Conservation (phyloP, 2,888 invertebrate species). For the Cotesia congregata region DNA sequence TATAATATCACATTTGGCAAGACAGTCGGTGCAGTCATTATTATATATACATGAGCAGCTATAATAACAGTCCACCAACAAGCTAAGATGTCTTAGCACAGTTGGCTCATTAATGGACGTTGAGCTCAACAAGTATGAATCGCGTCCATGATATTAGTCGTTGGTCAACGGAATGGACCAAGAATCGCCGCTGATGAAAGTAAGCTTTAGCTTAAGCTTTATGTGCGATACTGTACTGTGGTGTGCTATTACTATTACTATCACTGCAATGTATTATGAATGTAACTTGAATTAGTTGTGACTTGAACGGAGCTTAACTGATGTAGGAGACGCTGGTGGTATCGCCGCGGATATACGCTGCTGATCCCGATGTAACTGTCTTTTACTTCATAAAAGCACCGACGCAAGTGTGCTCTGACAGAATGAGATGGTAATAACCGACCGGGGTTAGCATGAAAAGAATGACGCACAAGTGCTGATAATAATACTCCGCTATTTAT, state of each 20-base stretch:
- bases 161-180: conserved; percentile 29
- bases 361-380: not conserved
- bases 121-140: conserved; percentile 63
- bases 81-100: conserved; percentile 29
- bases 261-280: conserved; percentile 12
- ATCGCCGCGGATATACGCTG: conserved; percentile 1
- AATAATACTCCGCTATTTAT: conserved; percentile 52
- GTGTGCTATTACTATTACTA: no score
- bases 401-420: conserved; percentile 6
- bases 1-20: conserved; percentile 51
- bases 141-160: conserved; percentile 55
- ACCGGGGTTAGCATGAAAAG: conserved; percentile 36
- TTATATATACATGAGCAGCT: conserved; percentile 57
- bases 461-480: conserved; percentile 51
- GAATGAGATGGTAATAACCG: conserved; percentile 30
- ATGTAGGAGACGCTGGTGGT: not conserved
- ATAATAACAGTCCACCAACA: conserved; percentile 60
- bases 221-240: no score
- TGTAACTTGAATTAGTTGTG: conserved; percentile 33
- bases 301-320: not conserved
- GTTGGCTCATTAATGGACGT: conserved; percentile 66
- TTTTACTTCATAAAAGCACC: not conserved
- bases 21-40: conserved; percentile 54
- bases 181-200: conserved; percentile 22
- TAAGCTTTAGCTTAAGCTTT: not conserved